Evolutionary conservation across 2,797 vertebrate genomes (phyloP).

Genomic region (Botia kubotai): DNA sequence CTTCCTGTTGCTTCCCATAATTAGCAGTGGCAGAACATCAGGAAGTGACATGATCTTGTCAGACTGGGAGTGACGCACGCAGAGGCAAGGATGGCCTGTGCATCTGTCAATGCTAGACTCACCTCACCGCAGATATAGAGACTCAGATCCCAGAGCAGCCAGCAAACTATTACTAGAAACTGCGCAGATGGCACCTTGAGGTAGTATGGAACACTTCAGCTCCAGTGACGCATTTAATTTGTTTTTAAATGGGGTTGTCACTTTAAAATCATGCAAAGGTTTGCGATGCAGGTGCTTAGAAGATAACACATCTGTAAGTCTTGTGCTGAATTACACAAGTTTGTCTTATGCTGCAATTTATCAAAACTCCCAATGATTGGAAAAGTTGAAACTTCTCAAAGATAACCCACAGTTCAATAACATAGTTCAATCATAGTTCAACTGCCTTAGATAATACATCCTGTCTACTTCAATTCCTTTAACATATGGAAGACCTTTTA

Average conservation of each 20-base stretch:
- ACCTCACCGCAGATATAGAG: constrained; percentile 9
- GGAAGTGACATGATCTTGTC: constrained; percentile 34
- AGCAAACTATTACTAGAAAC: background rate
- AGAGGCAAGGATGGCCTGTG: background rate
- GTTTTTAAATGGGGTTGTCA: background rate
- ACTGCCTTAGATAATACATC: too few species aligned
- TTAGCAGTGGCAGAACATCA: constrained; percentile 60
- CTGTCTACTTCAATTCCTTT: too few species aligned
- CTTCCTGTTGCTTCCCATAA: constrained; percentile 57
- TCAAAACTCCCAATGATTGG: too few species aligned
- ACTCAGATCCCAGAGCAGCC: constrained; percentile 5
- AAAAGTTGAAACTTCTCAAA: too few species aligned
- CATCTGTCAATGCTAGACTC: constrained; percentile 30
- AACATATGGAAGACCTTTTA: too few species aligned
- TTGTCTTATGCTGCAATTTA: background rate
- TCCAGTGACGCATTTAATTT: background rate
- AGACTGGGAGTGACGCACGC: constrained; percentile 9
- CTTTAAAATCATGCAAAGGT: background rate
- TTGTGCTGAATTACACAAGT: background rate
- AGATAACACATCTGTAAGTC: background rate
- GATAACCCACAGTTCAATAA: too few species aligned
- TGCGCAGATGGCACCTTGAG: background rate
- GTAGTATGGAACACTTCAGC: background rate
- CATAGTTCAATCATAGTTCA: too few species aligned
- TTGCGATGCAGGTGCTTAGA: background rate